A percentile compares a stretch with the other conserved stretches of the same genome.
These are phyloP conservation scores for Phaonia tiefii DNA, from an alignment of 2,888 invertebrate genomes.

Conservation along the genomic window DNA sequence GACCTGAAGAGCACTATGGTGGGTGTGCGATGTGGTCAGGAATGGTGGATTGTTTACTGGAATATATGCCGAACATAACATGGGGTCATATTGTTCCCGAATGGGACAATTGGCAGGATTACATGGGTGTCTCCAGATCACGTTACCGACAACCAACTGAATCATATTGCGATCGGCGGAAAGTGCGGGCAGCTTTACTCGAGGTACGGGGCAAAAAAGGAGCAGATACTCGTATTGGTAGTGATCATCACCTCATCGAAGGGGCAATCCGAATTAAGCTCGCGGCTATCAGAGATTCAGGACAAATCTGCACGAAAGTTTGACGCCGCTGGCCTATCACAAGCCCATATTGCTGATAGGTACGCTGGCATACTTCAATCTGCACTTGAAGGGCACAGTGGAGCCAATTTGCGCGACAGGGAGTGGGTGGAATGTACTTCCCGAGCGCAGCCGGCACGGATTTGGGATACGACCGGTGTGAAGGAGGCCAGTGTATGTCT, in stretches of 20 bases:
- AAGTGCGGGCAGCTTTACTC: background rate
- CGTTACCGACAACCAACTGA: slow-evolving; percentile 9
- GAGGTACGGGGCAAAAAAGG: slow-evolving; percentile 25
- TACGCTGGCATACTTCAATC: background rate
- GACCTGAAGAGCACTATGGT: too few species aligned
- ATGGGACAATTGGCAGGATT: background rate
- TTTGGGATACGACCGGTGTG: too few species aligned
- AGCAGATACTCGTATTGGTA: background rate
- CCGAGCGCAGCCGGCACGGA: background rate
- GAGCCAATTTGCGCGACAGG: background rate
- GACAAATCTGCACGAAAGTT: too few species aligned
- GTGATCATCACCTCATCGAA: background rate
- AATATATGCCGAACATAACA: background rate
- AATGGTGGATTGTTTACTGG: background rate
- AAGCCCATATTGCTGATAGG: too few species aligned
- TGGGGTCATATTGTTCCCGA: background rate
- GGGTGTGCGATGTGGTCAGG: background rate
- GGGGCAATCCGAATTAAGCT: background rate
- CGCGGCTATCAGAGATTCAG: slow-evolving; percentile 7
- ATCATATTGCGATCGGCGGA: background rate
- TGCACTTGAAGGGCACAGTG: background rate
- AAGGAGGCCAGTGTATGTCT: too few species aligned
- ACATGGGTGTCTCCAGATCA: too few species aligned
- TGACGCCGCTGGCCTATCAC: too few species aligned
- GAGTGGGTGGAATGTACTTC: background rate